Base-by-base conservation (phyloP, 2,797 vertebrate species). In the Labeo calbasu region DNA sequence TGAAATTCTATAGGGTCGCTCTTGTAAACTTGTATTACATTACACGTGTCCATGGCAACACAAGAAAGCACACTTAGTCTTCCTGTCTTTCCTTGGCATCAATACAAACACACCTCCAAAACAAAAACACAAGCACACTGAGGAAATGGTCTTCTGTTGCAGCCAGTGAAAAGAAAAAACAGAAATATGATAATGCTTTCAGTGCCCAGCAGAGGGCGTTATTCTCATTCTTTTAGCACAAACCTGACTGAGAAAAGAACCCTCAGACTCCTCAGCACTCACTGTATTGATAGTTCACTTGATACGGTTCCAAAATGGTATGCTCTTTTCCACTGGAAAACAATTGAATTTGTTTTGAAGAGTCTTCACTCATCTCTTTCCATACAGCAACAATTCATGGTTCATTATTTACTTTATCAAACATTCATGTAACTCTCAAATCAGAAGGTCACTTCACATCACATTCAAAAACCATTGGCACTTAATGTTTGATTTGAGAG, bases 1-100 rank as follows among this genome's bases (percentile, higher is more conserved):
- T 32, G 79, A 72, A 81, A 81, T 72, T 72, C 43, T 50, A 61
- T 81, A 81, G 55, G 69, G 46, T 72, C 43, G 11, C 19, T 50
- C 17, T 32, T 65, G 61, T 65, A 32, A 72, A 61, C 55, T n/a
- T 72, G 23, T 72, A 72, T 72, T 81, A 36, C 25, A 73, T 81
- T 73, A 73, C 55, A 73, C 12, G 1, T 63, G 55, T 63, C 69
- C 19, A 73, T 72, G 68, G 69, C 53, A 36, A 73, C 55, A 63
- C 53, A 32, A 50, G 68, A 59, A 81, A 25, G 40, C 40, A 72
- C 25, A 61, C 23, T 72, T 81, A 69, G 66, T 59, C 66, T 81
- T 46, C n/a, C 40, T 61, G 80, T 19, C 55, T 61, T 13, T 73
- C 4, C 25, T 32, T 82, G 69, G 13, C 69, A 73, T 72, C 40